A percentile compares a stretch with the other conserved stretches of the same genome.
Evolutionary conservation across 2,113 vertebrate genomes (phyloP).

Genomic region (Lipotes vexillifer): DNA sequence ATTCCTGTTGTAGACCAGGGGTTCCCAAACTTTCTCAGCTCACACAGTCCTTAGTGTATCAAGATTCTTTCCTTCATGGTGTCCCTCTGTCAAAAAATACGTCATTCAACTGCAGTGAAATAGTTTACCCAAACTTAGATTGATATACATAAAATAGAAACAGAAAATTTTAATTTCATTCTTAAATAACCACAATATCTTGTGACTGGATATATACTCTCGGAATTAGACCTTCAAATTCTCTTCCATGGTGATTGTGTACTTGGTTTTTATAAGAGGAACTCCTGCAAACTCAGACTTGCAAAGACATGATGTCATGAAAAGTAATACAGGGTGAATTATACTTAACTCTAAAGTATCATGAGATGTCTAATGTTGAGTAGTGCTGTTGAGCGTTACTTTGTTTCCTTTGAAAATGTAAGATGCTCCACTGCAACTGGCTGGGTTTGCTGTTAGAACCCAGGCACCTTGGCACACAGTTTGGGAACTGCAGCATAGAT

Average conservation of each 20-base stretch:
- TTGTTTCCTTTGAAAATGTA: background rate
- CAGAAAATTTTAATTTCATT: background rate
- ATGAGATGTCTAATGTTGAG: background rate
- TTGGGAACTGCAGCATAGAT: background rate
- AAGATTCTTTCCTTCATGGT: background rate
- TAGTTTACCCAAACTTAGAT: background rate
- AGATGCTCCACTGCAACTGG: background rate
- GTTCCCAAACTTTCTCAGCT: background rate
- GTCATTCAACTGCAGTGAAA: background rate
- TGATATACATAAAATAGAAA: background rate
- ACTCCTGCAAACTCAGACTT: background rate
- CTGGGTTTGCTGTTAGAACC: accelerated
- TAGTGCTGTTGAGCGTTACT: background rate
- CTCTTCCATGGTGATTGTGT: background rate
- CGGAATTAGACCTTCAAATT: background rate
- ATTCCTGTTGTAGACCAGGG: background rate
- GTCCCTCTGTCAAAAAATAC: background rate
- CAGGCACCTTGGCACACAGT: background rate
- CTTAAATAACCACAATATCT: background rate
- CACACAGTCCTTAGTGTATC: background rate
- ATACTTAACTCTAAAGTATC: background rate
- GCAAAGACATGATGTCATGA: background rate
- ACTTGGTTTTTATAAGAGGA: background rate
- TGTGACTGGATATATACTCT: background rate
- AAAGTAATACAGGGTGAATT: background rate